A percentile compares a stretch with the other conserved stretches of the same genome.
These are phyloP conservation scores for Drosophila sp. DNA, from an alignment of 1,140 invertebrate genomes.

Conservation along the genomic window DNA sequence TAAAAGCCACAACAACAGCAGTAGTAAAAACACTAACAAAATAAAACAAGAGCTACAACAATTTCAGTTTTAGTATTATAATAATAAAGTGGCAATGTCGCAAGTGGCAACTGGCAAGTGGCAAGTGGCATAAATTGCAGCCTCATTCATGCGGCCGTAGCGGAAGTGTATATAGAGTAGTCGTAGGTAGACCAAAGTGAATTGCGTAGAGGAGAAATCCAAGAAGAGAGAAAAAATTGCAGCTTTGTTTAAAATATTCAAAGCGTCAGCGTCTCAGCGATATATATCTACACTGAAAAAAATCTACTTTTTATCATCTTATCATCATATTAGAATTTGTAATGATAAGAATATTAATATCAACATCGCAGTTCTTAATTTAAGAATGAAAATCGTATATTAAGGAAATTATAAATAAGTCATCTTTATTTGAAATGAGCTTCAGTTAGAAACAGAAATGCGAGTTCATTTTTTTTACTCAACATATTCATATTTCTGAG, in stretches of 20 bases:
- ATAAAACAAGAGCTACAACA: slow-evolving; percentile 75
- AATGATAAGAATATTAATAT: no score
- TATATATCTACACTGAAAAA: slow-evolving; percentile 74
- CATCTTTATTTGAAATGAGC: no score
- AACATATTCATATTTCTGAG: no score
- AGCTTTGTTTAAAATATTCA: slow-evolving; percentile 30
- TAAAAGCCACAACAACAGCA: slow-evolving; percentile 35
- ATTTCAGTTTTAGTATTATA: slow-evolving; percentile 67
- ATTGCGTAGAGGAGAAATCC: slow-evolving; percentile 34
- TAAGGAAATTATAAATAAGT: no score
- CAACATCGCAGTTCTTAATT: no score
- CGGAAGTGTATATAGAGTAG: slow-evolving; percentile 39
- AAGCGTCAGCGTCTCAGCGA: slow-evolving; percentile 53
- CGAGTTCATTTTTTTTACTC: no score
- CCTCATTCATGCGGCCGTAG: slow-evolving; percentile 67
- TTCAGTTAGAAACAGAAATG: no score
- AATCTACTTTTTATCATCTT: no score
- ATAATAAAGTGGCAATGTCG: slow-evolving; percentile 72
- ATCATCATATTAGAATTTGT: no score
- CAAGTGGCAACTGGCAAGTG: slow-evolving; percentile 59
- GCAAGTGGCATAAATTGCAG: slow-evolving; percentile 81
- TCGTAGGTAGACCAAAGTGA: slow-evolving; percentile 53
- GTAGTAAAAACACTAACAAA: slow-evolving; percentile 46
- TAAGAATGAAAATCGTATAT: no score
- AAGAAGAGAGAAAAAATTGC: slow-evolving; percentile 21